These are phyloP conservation scores for Trinorchestia longiramus DNA, from an alignment of 1,140 invertebrate species.

Conservation along the genomic window DNA sequence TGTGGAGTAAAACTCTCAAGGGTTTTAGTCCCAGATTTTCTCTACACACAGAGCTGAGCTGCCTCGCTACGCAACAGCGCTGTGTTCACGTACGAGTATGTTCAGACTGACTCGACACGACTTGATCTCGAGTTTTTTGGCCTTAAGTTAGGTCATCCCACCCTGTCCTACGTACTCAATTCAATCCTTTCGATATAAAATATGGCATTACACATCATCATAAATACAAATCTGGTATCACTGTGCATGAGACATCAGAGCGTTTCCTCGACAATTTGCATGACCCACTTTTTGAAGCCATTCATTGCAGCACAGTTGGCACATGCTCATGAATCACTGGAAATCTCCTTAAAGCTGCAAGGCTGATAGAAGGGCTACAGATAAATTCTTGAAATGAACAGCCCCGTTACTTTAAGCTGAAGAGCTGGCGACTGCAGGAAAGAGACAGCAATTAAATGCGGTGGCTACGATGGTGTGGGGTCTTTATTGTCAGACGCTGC, in stretches of 20 bases:
- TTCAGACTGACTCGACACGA: too few species aligned
- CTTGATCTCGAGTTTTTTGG: too few species aligned
- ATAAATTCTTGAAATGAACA: slow-evolving; percentile 18
- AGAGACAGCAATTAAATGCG: slow-evolving; percentile 22
- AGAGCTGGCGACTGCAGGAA: background rate
- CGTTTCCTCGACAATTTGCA: background rate
- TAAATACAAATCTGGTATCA: background rate
- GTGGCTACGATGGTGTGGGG: background rate
- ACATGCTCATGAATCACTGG: background rate
- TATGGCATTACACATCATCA: background rate
- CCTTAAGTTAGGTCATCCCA: too few species aligned
- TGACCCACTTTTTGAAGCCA: background rate
- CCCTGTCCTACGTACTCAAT: too few species aligned
- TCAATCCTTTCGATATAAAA: background rate
- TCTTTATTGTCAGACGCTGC: background rate
- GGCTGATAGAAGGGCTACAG: background rate
- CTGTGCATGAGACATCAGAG: background rate
- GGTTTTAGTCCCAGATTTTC: too few species aligned
- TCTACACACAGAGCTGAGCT: too few species aligned
- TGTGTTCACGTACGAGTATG: too few species aligned
- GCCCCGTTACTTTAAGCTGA: background rate
- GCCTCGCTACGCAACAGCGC: too few species aligned
- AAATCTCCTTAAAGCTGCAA: slow-evolving; percentile 18
- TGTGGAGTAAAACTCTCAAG: too few species aligned
- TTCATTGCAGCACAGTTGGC: background rate